Conservation (phyloP, 1,140 invertebrate genomes). For the Leptopilina boulardi region DNA sequence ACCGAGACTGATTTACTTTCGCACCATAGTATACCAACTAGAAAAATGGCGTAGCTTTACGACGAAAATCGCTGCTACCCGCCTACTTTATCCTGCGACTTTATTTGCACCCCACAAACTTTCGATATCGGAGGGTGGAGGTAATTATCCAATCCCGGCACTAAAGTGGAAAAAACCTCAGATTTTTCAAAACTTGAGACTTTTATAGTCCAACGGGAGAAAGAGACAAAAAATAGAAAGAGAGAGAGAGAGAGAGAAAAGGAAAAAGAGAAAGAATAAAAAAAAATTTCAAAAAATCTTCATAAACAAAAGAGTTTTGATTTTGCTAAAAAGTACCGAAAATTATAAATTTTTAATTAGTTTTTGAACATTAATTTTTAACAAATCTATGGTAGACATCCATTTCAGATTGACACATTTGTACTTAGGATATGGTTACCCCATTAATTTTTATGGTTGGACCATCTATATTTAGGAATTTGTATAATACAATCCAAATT, state of each 20-base stretch:
- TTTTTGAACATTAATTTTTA: no score
- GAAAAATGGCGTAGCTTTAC: conserved; percentile 59
- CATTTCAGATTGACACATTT: no score
- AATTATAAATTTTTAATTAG: no score
- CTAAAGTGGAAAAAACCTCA: background rate
- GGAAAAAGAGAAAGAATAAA: background rate
- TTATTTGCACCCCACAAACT: conserved; percentile 23
- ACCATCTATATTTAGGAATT: no score
- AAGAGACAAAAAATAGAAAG: background rate
- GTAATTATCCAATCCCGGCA: conserved; percentile 13
- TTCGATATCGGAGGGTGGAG: conserved; percentile 5
- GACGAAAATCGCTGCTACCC: conserved; percentile 59
- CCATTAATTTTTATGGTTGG: no score
- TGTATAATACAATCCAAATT: no score
- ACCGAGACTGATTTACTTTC: conserved; percentile 63
- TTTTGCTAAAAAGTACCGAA: no score
- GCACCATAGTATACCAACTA: conserved; percentile 31
- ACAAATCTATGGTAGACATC: no score
- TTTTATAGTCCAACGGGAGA: background rate
- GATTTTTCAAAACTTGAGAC: background rate
- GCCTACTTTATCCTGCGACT: conserved; percentile 51
- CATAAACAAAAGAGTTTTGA: no score
- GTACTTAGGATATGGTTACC: no score
- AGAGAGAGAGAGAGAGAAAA: background rate
- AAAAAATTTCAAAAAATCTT: background rate